Percentiles rank a stretch among this genome's conserved stretches.
Conservation (phyloP, 2,888 invertebrate genomes). For the Pseudolycoriella hygida region DNA sequence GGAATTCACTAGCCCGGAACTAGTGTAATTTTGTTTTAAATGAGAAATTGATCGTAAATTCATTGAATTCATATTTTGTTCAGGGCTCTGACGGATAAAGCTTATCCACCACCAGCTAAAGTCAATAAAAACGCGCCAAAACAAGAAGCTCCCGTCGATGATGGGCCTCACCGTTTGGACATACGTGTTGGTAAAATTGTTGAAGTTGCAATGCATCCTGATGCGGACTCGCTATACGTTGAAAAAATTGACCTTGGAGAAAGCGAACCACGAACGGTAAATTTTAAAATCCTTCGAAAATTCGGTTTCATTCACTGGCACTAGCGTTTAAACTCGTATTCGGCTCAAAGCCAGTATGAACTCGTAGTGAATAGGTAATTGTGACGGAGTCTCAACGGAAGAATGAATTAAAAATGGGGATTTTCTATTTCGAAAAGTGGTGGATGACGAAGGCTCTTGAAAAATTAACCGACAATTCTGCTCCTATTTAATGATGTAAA, state of each 20-base stretch:
- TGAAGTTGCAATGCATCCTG: constrained; percentile 71
- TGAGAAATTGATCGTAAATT: neutral
- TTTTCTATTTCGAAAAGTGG: too few species aligned
- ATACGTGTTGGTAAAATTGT: constrained; percentile 76
- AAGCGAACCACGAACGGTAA: constrained; percentile 39
- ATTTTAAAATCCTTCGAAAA: too few species aligned
- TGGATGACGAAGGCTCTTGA: too few species aligned
- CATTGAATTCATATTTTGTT: neutral
- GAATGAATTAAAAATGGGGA: too few species aligned
- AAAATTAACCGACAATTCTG: too few species aligned
- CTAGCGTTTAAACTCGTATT: too few species aligned
- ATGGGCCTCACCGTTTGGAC: constrained; percentile 61
- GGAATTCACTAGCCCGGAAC: constrained; percentile 58
- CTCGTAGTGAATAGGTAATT: too few species aligned
- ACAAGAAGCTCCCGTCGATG: constrained; percentile 24
- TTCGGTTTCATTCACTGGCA: too few species aligned
- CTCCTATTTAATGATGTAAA: too few species aligned
- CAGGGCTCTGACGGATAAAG: constrained; percentile 51
- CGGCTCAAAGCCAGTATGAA: too few species aligned
- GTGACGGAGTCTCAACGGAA: too few species aligned
- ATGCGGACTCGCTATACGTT: constrained; percentile 84
- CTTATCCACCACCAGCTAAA: constrained; percentile 67
- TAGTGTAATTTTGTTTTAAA: constrained; percentile 32
- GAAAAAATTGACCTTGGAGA: constrained; percentile 84
- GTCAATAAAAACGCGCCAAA: constrained; percentile 26